Conservation (phyloP, 2,888 invertebrate species). For the Harpalus rufipes region DNA sequence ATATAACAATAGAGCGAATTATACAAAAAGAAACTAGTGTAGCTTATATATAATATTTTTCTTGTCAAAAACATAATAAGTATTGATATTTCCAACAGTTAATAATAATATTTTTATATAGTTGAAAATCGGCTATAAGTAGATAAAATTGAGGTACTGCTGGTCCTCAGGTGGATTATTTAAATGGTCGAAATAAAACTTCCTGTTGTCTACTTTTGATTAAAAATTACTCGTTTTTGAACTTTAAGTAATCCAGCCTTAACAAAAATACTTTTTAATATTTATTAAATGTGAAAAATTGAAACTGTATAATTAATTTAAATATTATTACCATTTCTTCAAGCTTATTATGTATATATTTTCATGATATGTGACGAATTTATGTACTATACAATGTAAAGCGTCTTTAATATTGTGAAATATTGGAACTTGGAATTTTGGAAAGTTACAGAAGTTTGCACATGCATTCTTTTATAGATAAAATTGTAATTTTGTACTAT, state of each 20-base stretch:
- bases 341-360: conserved; percentile 45
- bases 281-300: not conserved
- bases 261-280: conserved; percentile 1
- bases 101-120: not conserved
- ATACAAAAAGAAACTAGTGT: conserved; percentile 43
- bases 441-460: conserved; percentile 62
- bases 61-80: not conserved
- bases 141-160: conserved; percentile 29
- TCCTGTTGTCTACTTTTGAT: not conserved
- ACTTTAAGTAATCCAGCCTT: conserved; percentile 40
- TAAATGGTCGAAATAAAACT: conserved; percentile 27
- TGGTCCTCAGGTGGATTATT: conserved; percentile 40
- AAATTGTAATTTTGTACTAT: conserved; percentile 44
- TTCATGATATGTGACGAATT: conserved; percentile 56
- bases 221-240: not conserved
- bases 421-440: conserved; percentile 39
- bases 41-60: not conserved
- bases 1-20: conserved; percentile 57
- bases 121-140: not conserved
- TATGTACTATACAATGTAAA: conserved; percentile 50
- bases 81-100: conserved; percentile 3
- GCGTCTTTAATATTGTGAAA: conserved; percentile 45
- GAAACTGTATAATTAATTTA: conserved; percentile 11
- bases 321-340: conserved; percentile 33
- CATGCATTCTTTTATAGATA: conserved; percentile 27